These are phyloP conservation scores for Hyperopisus bebe DNA, from an alignment of 2,113 vertebrate genomes.

Conservation along the genomic window DNA sequence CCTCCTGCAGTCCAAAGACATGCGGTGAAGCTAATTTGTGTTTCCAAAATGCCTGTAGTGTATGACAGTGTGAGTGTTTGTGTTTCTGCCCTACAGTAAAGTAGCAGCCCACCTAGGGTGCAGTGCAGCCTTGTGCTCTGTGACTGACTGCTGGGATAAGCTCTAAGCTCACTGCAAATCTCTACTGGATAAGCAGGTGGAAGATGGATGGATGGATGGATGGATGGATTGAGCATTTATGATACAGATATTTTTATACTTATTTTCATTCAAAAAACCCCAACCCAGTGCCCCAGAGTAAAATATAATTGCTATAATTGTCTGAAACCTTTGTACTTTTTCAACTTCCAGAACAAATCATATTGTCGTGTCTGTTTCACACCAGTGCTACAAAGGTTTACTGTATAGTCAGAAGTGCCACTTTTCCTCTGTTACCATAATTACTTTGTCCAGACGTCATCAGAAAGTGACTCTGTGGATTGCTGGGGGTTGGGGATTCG, in stretches of 20 bases:
- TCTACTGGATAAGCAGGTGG: background rate
- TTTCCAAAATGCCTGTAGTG: background rate
- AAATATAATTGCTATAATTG: constrained; percentile 16
- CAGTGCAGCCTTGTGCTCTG: background rate
- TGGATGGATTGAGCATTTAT: background rate
- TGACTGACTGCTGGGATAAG: background rate
- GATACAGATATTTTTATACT: background rate
- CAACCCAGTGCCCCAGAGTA: background rate
- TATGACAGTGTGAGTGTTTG: background rate
- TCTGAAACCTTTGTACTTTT: constrained; percentile 28
- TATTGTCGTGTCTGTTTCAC: constrained; percentile 40
- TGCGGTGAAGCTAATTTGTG: background rate
- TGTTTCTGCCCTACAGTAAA: background rate
- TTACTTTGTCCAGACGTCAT: background rate
- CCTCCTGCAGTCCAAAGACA: background rate
- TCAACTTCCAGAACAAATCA: constrained; percentile 50
- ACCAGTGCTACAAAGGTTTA: constrained; percentile 26
- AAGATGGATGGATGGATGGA: background rate
- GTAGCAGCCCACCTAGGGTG: background rate
- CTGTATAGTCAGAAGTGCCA: constrained; percentile 33
- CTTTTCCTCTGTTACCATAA: background rate
- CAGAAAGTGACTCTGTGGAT: background rate
- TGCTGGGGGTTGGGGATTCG: background rate
- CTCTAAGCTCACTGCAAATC: background rate
- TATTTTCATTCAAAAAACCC: background rate